Evolutionary conservation across 2,797 vertebrate genomes (phyloP).

Genomic region (Graptemys geographica): DNA sequence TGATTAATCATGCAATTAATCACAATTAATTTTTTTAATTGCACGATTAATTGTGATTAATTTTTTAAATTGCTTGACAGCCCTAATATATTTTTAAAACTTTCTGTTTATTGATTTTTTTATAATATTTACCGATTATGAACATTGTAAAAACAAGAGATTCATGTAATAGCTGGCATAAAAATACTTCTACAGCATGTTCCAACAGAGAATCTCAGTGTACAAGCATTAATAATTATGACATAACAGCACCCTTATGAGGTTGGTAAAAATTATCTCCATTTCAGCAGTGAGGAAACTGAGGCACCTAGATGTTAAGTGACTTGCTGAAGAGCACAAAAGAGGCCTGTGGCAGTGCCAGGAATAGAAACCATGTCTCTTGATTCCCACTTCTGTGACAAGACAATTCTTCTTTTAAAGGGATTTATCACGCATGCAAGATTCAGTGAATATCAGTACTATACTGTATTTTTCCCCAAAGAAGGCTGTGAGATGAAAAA

Average conservation of each 20-base stretch:
- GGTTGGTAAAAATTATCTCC: not conserved
- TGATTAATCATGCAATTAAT: too few species aligned
- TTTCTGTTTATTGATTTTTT: not conserved
- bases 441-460: not conserved
- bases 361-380: not conserved
- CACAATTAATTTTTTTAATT: too few species aligned
- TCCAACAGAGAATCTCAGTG: rapidly evolving
- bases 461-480: not conserved
- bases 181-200: not conserved
- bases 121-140: not conserved
- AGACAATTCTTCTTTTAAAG: not conserved
- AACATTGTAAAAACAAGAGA: not conserved
- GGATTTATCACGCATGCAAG: not conserved
- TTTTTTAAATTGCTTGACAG: too few species aligned
- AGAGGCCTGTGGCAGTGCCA: not conserved
- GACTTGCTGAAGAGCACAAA: not conserved
- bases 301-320: not conserved
- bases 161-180: not conserved
- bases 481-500: not conserved
- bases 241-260: not conserved
- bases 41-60: too few species aligned
- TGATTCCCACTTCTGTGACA: not conserved
- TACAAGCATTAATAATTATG: not conserved
- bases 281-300: not conserved
- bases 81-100: not conserved